Percentiles rank a stretch among this genome's conserved stretches.
Evolutionary conservation across 2,888 invertebrate species (phyloP).

Genomic region (Dynastes maya): DNA sequence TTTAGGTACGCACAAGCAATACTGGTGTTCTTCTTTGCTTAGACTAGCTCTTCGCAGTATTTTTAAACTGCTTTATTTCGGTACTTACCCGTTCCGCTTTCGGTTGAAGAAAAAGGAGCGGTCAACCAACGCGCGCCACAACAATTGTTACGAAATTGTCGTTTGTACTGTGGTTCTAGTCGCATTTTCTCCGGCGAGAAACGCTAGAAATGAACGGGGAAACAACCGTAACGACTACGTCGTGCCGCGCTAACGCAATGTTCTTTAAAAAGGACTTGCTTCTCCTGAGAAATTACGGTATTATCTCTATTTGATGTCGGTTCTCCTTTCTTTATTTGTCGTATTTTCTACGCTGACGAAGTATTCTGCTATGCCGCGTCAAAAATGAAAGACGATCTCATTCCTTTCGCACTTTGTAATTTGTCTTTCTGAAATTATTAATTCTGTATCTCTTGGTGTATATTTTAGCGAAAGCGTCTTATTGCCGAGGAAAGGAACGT

Average conservation of each 20-base stretch:
- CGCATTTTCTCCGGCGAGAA: constrained; percentile 1
- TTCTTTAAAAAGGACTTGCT: constrained; percentile 12
- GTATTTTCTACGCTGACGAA: background rate
- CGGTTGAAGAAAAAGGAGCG: constrained; percentile 16
- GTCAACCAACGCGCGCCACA: background rate
- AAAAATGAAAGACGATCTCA: constrained; percentile 19
- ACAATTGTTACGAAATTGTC: constrained; percentile 1
- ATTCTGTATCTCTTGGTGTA: no score
- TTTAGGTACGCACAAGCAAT: no score
- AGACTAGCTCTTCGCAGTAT: background rate
- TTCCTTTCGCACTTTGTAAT: background rate
- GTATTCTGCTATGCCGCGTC: background rate
- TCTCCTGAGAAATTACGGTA: constrained; percentile 30
- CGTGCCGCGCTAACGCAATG: background rate
- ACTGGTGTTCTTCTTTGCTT: no score
- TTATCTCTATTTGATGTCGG: constrained; percentile 32
- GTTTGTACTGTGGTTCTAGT: background rate
- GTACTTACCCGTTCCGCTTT: constrained; percentile 1
- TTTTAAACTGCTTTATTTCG: constrained; percentile 11
- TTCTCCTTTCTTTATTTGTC: background rate
- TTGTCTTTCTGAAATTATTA: background rate
- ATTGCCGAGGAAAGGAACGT: no score
- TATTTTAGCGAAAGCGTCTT: no score
- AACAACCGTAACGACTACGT: constrained; percentile 25
- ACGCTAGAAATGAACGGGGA: constrained; percentile 21